Evolutionary conservation across 1,140 invertebrate genomes (phyloP).

Genomic region (Rhyzopertha dominica): DNA sequence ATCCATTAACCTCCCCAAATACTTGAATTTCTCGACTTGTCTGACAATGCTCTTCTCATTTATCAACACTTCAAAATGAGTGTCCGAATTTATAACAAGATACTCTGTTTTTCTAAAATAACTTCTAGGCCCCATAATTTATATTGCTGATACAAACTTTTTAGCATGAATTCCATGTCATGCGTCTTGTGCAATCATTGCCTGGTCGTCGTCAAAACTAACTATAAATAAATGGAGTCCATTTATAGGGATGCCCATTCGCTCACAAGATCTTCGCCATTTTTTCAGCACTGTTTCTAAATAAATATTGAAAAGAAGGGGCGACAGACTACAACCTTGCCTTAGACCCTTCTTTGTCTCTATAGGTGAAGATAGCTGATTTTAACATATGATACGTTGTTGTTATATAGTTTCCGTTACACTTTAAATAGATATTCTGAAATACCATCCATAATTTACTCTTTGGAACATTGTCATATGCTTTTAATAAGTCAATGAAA

Average conservation of each 20-base stretch:
- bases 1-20: neutral
- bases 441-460: neutral
- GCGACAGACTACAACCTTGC: no score
- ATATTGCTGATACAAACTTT: neutral
- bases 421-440: neutral
- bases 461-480: slow-evolving; percentile 1
- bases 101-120: slow-evolving; percentile 1
- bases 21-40: neutral
- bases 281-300: neutral
- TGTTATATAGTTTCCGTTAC: neutral
- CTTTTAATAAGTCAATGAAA: no score
- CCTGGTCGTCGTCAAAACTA: slow-evolving; percentile 5
- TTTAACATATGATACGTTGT: neutral
- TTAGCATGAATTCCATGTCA: slow-evolving; percentile 4
- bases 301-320: no score
- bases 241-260: neutral
- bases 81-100: no score
- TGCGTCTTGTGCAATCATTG: neutral
- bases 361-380: neutral
- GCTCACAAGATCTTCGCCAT: neutral
- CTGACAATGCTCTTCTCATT: neutral
- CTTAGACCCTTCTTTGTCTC: neutral
- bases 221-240: slow-evolving; percentile 1
- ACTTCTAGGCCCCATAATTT: neutral
- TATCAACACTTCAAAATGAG: neutral